Conservation (phyloP, 2,888 invertebrate species). For the Idaea dimidiata region DNA sequence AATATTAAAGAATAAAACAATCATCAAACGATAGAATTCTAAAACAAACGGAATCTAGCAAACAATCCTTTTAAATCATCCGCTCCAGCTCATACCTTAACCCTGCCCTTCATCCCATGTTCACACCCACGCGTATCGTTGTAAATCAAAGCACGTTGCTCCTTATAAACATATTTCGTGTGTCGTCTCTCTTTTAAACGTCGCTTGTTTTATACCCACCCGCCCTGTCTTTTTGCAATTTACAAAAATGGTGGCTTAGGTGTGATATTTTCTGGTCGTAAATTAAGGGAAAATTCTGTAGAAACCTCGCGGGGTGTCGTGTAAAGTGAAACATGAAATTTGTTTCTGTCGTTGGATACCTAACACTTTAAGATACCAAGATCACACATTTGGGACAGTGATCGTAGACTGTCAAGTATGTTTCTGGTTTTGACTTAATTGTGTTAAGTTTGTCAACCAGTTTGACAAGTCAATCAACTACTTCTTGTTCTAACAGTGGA, state of each 20-base stretch:
- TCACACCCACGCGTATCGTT: constrained; percentile 53
- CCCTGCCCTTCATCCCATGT: constrained; percentile 33
- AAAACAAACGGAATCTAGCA: not conserved
- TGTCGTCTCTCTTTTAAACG: constrained; percentile 64
- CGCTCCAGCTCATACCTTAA: constrained; percentile 26
- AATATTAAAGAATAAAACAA: too few relatives aligned
- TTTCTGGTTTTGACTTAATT: too few relatives aligned
- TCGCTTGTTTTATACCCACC: constrained; percentile 49
- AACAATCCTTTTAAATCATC: not conserved
- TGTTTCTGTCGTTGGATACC: not conserved
- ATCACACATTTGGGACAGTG: not conserved
- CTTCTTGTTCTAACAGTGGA: too few relatives aligned
- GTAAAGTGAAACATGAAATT: not conserved
- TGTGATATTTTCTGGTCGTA: not conserved
- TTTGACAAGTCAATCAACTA: too few relatives aligned
- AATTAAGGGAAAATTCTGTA: not conserved
- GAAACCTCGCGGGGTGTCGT: not conserved
- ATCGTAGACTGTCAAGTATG: too few relatives aligned
- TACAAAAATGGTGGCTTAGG: constrained; percentile 3
- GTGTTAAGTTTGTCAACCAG: too few relatives aligned
- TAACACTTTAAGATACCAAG: not conserved
- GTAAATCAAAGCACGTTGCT: constrained; percentile 74
- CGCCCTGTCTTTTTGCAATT: constrained; percentile 32
- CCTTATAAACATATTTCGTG: constrained; percentile 74
- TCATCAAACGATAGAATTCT: not conserved